Percentiles rank a stretch among this genome's conserved stretches.
Conservation (phyloP, 1,140 invertebrate genomes). For the Diorhabda sublineata region DNA sequence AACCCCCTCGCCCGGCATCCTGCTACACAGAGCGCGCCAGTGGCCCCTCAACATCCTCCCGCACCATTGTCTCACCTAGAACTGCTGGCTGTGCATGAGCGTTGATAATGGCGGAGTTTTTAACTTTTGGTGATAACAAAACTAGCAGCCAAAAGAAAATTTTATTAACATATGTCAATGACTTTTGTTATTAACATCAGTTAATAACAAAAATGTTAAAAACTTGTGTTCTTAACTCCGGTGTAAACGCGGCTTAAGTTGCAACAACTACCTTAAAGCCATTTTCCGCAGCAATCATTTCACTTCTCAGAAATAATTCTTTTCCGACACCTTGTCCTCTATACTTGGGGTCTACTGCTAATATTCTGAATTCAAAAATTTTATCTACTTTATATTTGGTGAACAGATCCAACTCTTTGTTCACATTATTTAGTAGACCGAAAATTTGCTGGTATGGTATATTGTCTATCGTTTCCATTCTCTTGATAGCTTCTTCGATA, state of each 20-base stretch:
- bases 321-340: constrained; percentile 68
- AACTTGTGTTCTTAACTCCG: too few species aligned
- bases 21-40: too few species aligned
- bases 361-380: constrained; percentile 75
- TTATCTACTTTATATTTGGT: constrained; percentile 61
- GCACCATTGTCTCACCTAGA: too few species aligned
- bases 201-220: too few species aligned
- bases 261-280: constrained; percentile 60
- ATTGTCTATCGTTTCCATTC: constrained; percentile 55
- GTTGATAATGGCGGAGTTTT: too few species aligned
- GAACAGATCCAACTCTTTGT: constrained; percentile 60
- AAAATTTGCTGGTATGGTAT: constrained; percentile 64
- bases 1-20: too few species aligned
- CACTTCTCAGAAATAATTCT: constrained; percentile 61
- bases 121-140: too few species aligned
- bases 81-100: too few species aligned
- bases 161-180: background rate
- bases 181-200: background rate
- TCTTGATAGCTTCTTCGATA: constrained; percentile 54
- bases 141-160: background rate
- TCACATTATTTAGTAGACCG: constrained; percentile 59
- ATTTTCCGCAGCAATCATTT: constrained; percentile 59
- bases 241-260: background rate
- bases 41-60: too few species aligned
- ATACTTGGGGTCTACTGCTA: constrained; percentile 66